phyloP scores from a whole-genome alignment of 2,888 invertebrate genomes.

The Heteropelma amictum region DNA sequence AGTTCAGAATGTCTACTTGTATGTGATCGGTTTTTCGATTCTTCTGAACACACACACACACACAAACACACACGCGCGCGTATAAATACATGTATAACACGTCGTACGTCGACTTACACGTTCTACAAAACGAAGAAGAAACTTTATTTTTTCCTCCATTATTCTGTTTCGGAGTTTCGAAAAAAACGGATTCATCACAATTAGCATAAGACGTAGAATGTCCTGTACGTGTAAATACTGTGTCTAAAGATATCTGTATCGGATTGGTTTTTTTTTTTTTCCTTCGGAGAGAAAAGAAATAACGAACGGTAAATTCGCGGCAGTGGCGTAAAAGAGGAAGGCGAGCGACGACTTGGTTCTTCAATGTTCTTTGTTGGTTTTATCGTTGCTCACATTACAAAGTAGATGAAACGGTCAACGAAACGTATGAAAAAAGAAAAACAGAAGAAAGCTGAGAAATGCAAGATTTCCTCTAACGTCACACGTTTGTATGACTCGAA shows the following conservation, averaged over 20 bases:
- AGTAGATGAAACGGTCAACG: not conserved
- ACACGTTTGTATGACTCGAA: slow-evolving; percentile 17
- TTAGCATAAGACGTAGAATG: slow-evolving; percentile 67
- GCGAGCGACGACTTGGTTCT: slow-evolving; percentile 65
- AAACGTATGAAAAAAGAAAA: not conserved
- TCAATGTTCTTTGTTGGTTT: slow-evolving; percentile 47
- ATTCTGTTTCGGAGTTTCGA: slow-evolving; percentile 56
- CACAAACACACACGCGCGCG: not conserved
- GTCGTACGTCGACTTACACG: too few species aligned
- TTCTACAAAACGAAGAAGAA: slow-evolving; percentile 20
- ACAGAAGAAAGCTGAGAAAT: not conserved
- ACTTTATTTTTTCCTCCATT: not conserved
- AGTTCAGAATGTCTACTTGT: slow-evolving; percentile 69
- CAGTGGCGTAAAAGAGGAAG: slow-evolving; percentile 34
- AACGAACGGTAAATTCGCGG: slow-evolving; percentile 61
- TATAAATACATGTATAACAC: slow-evolving; percentile 24
- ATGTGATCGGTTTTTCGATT: slow-evolving; percentile 63
- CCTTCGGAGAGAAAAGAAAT: slow-evolving; percentile 52
- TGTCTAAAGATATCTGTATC: slow-evolving; percentile 66
- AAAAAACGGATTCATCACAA: slow-evolving; percentile 63
- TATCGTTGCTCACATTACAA: slow-evolving; percentile 42
- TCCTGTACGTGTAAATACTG: slow-evolving; percentile 66
- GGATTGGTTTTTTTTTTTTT: slow-evolving; percentile 66
- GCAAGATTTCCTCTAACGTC: slow-evolving; percentile 21
- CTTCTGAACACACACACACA: slow-evolving; percentile 4